Evolutionary conservation across 64 coral and sea anemone genomes (phyloP), one percentile per base, ranked within the genome.

Genomic region (Exaiptasia diaphana): DNA sequence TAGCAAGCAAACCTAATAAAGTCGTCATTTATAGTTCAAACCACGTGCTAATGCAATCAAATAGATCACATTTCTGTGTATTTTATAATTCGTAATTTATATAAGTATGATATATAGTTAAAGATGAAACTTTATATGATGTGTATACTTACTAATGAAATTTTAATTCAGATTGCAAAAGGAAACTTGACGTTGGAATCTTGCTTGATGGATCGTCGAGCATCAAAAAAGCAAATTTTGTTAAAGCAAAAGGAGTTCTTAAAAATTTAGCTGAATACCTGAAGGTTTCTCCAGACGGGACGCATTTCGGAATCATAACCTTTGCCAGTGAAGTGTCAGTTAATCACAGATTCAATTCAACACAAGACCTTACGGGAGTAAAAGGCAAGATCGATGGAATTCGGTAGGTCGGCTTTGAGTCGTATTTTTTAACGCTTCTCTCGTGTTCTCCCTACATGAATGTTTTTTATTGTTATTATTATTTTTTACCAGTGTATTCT

Each of bases 241-340:
- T 39, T 12, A 83, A 76, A n/a, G 64, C 31, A 15, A 75, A 76
- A 45, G 48, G 69, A 6, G 83, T 90, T 28, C 61, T 90, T 14
- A 27, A 55, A 23, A 78, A 67, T 33, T 59, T 90, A 20, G 78
- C 74, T 24, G 41, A 57, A 20, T 78, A 83, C 53, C 77, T 90
- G 28, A 49, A 68, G 48, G 88, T 90, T 10, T 90, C 88, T 9
- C 71, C 70, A 34, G 57, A 83, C 34, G 88, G 88, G 0, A 90
- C 88, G 38, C 88, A 90, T 37, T 82, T 83, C 10, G 79, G 69
- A 8, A 80, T 67, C 9, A 90, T 90, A 18, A 74, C 75, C 3
- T 90, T 40, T 53, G 13, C 37, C 11, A 55, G 64, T 53, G 5
- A 39, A 3, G 80, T 65, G 0, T 18, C n/a, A 22, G n/a, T n/a